These are phyloP conservation scores for Salvelinus alpinus DNA, from an alignment of 2,113 vertebrate genomes.

Conservation along the genomic window DNA sequence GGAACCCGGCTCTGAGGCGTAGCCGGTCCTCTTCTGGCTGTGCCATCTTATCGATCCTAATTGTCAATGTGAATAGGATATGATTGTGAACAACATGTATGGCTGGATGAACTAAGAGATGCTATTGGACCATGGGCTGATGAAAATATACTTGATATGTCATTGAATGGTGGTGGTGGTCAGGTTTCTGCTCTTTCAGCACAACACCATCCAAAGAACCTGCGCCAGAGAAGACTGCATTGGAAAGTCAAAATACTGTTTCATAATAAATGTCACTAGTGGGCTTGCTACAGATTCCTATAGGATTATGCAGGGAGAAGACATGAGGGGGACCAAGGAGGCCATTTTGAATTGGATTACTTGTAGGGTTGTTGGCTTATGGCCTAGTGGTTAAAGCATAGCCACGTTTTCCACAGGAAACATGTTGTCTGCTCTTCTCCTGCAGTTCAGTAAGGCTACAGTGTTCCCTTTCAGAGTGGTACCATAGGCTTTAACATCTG, in stretches of 20 bases:
- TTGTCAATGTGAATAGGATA: no score
- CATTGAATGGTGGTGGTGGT: neutral
- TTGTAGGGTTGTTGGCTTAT: constrained; percentile 1
- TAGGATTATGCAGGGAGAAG: neutral
- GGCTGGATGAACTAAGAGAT: no score
- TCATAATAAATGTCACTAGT: neutral
- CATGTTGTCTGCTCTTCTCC: neutral
- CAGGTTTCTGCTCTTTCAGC: neutral
- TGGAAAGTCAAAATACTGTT: neutral
- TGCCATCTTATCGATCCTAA: no score
- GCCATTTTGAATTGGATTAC: constrained; percentile 1
- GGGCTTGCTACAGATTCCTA: neutral
- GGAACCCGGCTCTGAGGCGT: no score
- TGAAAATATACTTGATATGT: neutral
- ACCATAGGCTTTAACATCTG: neutral
- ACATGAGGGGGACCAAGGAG: neutral
- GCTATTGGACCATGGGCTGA: no score
- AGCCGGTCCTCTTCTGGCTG: no score
- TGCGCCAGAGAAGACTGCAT: neutral
- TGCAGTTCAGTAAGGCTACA: constrained; percentile 2
- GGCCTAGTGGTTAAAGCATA: constrained; percentile 25
- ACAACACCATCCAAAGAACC: neutral
- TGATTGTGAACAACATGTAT: no score
- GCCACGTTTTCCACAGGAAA: neutral
- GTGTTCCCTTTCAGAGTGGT: constrained; percentile 13